phyloP scores from a whole-genome alignment of 2,797 vertebrate genomes.

The Trichosurus vulpecula region DNA sequence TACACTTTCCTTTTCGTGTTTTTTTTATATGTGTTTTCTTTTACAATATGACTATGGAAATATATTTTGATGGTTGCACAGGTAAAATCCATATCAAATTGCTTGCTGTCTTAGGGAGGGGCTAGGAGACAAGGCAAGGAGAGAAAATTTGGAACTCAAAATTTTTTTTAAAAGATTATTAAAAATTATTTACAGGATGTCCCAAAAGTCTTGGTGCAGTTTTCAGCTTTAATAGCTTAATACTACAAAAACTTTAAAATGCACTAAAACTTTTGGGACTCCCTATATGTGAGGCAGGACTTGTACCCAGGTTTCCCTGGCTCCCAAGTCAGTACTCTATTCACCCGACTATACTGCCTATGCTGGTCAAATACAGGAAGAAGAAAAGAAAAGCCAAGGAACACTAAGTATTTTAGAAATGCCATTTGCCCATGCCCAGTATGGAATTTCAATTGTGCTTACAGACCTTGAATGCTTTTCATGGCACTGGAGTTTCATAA shows the following conservation, averaged over 20 bases:
- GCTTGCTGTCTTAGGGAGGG: background rate
- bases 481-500: slow-evolving; percentile 21
- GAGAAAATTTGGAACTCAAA: background rate
- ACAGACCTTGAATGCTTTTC: slow-evolving; percentile 26
- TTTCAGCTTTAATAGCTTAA: background rate
- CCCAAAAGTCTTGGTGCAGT: background rate
- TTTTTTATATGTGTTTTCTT: background rate
- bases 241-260: background rate
- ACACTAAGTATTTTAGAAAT: background rate
- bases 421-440: background rate
- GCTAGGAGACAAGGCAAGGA: too few species aligned
- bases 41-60: too few species aligned
- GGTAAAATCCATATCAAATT: background rate
- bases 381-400: background rate
- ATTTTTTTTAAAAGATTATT: background rate
- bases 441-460: background rate
- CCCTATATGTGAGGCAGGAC: background rate
- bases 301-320: background rate
- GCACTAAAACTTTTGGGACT: background rate
- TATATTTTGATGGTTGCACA: background rate
- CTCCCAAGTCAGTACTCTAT: background rate
- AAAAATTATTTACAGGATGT: background rate
- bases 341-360: background rate
- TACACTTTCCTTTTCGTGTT: background rate
- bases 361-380: background rate